These are phyloP conservation scores for Balanococcus diminutus DNA, from an alignment of 2,888 invertebrate species.

Conservation along the genomic window DNA sequence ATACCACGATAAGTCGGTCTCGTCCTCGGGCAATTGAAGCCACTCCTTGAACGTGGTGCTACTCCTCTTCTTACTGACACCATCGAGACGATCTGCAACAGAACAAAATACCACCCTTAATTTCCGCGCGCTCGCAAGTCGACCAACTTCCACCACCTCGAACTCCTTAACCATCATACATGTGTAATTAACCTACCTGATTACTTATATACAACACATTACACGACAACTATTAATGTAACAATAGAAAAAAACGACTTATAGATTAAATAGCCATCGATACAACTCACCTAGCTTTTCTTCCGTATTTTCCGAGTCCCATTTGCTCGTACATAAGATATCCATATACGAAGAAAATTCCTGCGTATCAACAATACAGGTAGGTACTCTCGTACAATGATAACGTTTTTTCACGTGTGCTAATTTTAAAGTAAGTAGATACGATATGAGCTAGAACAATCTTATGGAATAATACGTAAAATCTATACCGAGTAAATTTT, in stretches of 20 bases:
- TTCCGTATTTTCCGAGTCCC: constrained; percentile 85
- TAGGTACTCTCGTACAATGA: constrained; percentile 43
- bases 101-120: constrained; percentile 57
- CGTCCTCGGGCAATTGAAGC: constrained; percentile 83
- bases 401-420: background rate
- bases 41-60: constrained; percentile 88
- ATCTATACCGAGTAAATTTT: too few relatives aligned
- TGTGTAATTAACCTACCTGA: constrained; percentile 43
- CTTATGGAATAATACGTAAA: background rate
- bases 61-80: constrained; percentile 76
- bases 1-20: constrained; percentile 64
- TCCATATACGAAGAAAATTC: constrained; percentile 52
- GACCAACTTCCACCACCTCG: background rate
- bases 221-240: background rate
- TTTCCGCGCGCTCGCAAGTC: background rate
- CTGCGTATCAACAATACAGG: constrained; percentile 50
- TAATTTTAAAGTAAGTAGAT: background rate
- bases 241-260: background rate
- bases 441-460: background rate
- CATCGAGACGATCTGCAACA: constrained; percentile 89
- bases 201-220: too few relatives aligned
- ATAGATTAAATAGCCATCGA: background rate
- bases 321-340: constrained; percentile 70
- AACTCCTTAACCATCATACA: background rate
- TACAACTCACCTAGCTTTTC: constrained; percentile 80